Base-by-base conservation (phyloP, 2,888 invertebrate species). In the Pyrgus malvae region DNA sequence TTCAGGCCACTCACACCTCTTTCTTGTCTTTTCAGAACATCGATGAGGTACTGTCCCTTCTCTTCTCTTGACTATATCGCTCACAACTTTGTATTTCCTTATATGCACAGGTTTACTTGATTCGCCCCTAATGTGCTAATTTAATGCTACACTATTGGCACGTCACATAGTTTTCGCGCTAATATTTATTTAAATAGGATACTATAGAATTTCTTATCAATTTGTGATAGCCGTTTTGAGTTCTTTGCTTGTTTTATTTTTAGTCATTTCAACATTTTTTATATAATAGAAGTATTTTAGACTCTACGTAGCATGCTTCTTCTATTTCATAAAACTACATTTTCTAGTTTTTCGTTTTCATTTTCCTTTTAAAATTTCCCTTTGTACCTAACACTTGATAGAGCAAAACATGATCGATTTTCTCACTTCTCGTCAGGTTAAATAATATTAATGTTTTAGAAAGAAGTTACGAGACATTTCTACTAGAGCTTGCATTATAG, bases 11-110 rank as follows among this genome's bases (percentile, higher is more conserved):
- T 89, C 73, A 89, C 87, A 72, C 78, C 80, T 80, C 78, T 90
- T 86, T 90, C 87, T 91, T 91, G 72, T 91, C 83, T 91, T 92
- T 91, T 91, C 92, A 92, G 91, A 91, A 84, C 87, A 80, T 89
- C 88, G 83, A 82, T 86, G 91, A 92, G 91, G 92, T 92, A 91
- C 87, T 90, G 88, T 84, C 78, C 76, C 69, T 72, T 81, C 78
- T 79, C 76, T 74, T 72, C 61, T 63, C 64, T 56, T 72, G 70
- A 74, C 71, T 78, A 70, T 75, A 72, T 78, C 69, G 75, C 77
- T 82, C 74, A 78, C 67, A 60, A 70, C 70, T 76, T 70, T 76
- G 76, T 79, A 65, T 69, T 64, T 69, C 69, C 72, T 74, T 68
- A 74, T 68, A 67, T 77, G 84, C 87, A 86, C 85, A 68, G 61